phyloP scores from a whole-genome alignment of 2,888 invertebrate species.

The Zele albiditarsus region DNA sequence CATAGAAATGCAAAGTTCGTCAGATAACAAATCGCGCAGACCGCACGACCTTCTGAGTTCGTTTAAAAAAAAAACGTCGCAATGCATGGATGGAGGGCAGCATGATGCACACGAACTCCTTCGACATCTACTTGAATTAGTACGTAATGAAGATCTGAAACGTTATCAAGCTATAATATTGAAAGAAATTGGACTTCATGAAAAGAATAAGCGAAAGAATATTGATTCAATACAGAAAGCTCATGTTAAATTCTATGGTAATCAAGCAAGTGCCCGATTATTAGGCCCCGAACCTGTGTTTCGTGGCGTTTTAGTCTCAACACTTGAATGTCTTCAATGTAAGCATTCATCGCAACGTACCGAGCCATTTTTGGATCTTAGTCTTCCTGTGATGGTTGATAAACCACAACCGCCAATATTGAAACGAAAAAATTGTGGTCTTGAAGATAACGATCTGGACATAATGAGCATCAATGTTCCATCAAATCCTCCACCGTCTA shows the following conservation, averaged over 20 bases:
- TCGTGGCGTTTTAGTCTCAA: slow-evolving; percentile 93
- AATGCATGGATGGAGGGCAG: slow-evolving; percentile 95
- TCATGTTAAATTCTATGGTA: slow-evolving; percentile 88
- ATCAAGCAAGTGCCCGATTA: slow-evolving; percentile 85
- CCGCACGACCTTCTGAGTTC: slow-evolving; percentile 80
- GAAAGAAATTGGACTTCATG: slow-evolving; percentile 82
- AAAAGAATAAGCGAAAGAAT: slow-evolving; percentile 83
- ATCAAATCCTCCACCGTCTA: slow-evolving; percentile 73
- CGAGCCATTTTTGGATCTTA: slow-evolving; percentile 96
- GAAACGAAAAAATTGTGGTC: slow-evolving; percentile 55
- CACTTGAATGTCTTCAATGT: slow-evolving; percentile 92
- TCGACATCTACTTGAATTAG: slow-evolving; percentile 90
- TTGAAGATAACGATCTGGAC: slow-evolving; percentile 59
- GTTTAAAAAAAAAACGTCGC: slow-evolving; percentile 81
- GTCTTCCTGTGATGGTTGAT: slow-evolving; percentile 88
- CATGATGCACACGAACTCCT: slow-evolving; percentile 98
- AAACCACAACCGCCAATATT: slow-evolving; percentile 81
- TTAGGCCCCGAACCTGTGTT: slow-evolving; percentile 93
- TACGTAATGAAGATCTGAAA: slow-evolving; percentile 82
- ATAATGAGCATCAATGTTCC: slow-evolving; percentile 55
- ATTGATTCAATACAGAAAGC: slow-evolving; percentile 84
- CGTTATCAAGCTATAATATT: slow-evolving; percentile 89
- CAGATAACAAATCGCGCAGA: slow-evolving; percentile 78
- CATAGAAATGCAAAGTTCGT: slow-evolving; percentile 79
- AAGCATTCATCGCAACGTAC: slow-evolving; percentile 88